Base-by-base conservation (phyloP, 2,888 invertebrate genomes). In the Tolmerus cingulatus region DNA sequence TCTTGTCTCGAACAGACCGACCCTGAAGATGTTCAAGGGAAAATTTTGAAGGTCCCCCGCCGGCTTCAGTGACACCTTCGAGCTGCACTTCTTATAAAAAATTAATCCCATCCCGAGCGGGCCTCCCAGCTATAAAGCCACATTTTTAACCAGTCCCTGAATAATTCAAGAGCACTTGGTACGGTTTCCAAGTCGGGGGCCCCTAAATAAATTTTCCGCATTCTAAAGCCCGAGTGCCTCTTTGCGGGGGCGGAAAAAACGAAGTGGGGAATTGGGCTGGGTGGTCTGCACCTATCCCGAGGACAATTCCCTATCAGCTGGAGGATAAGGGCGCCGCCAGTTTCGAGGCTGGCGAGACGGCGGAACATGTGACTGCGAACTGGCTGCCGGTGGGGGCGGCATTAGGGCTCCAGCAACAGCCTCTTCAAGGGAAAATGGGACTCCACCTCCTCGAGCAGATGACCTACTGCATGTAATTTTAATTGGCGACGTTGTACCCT, bases 401-500 rank as follows among this genome's bases (percentile, higher is more conserved):
- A 57, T 82, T 82, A 82, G 66, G 12, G 34, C 12, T 40, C 37
- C 82, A 57, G 30, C 79, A 79, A 82, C 82, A 82, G 82, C 37
- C 82, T 82, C 82, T 34, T 82, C 37, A 57, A 76, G 66, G 30
- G 66, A 55, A 40, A 57, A 82, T 82, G 66, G 82, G 51, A 8
- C 19, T 19, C 27, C 66, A 12, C 57, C 82, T 19, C 82, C 19
- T 19, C 82, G 57, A 14, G 19, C 16, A 82, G 82, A 82, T 82
- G 82, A 82, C 82, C 82, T 82, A 66, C 82, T 57, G 37, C 82
- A 82, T 82, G 82, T 82, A 82, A 82, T 82, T 82, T 82, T 82
- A 82, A 82, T 82, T 82, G 82, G 82, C 82, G 82, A 82, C 82
- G 57, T 57, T 82, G 82, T 82, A 57, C 37, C 82, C 57, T 82